Conservation (phyloP, 2,113 vertebrate species). For the Nicator chloris region DNA sequence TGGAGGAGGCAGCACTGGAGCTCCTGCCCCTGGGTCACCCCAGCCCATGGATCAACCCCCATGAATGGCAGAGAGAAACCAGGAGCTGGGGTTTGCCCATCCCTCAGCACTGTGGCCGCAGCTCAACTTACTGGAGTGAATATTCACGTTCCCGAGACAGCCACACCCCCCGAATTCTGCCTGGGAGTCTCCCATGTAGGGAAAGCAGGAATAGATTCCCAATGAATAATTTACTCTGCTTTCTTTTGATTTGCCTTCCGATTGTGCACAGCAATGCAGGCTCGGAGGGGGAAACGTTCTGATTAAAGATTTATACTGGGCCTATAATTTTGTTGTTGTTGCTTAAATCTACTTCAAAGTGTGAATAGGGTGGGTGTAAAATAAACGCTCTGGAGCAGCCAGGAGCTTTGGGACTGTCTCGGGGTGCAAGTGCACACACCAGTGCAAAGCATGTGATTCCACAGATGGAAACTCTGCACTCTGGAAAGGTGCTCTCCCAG, state of each 20-base stretch:
- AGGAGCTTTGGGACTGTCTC: neutral
- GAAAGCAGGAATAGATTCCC: neutral
- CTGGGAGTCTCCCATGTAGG: neutral
- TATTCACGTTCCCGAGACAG: neutral
- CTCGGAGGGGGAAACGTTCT: neutral
- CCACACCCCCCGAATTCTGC: neutral
- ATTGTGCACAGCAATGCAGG: neutral
- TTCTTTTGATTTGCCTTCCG: neutral
- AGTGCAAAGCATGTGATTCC: neutral
- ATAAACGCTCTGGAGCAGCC: neutral
- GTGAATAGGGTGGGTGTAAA: neutral
- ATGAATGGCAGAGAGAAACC: accelerated
- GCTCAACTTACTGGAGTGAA: neutral
- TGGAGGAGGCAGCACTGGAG: accelerated
- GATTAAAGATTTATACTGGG: conserved; percentile 17
- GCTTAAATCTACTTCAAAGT: neutral
- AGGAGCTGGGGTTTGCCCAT: neutral
- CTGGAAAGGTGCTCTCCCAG: neutral
- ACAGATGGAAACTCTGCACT: accelerated
- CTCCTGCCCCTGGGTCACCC: accelerated
- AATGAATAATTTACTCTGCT: neutral
- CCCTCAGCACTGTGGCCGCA: accelerated
- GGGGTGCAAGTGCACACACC: neutral
- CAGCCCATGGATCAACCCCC: accelerated
- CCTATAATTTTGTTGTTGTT: neutral